A percentile compares a stretch with the other conserved stretches of the same genome.
Evolutionary conservation across 1,140 invertebrate species (phyloP).

Genomic region (Glossosoma conforme): DNA sequence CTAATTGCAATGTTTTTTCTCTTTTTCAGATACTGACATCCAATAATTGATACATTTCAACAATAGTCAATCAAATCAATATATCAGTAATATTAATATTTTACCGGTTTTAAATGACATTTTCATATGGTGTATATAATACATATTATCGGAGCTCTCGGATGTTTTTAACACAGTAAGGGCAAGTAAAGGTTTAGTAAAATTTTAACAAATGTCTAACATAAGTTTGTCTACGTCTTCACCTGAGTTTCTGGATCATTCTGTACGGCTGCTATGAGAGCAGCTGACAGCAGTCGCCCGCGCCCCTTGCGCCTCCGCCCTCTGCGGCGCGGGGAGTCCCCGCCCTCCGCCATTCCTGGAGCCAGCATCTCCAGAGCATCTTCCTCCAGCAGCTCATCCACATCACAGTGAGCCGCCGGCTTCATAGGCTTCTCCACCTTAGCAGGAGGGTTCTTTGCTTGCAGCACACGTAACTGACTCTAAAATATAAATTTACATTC

Average conservation of each 20-base stretch:
- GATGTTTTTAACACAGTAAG: too few species aligned
- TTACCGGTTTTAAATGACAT: too few species aligned
- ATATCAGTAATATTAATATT: too few species aligned
- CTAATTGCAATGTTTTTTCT: too few species aligned
- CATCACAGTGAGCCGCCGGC: conserved; percentile 30
- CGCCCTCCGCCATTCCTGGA: conserved; percentile 14
- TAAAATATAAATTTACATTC: conserved; percentile 21
- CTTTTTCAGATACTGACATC: too few species aligned
- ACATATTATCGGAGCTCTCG: too few species aligned
- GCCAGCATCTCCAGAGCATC: conserved; percentile 31
- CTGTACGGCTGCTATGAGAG: conserved; percentile 45
- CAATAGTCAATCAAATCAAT: too few species aligned
- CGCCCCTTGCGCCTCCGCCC: conserved; percentile 44
- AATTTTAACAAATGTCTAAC: too few species aligned
- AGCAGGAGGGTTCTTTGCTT: conserved; percentile 25
- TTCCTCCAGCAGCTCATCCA: conserved; percentile 25
- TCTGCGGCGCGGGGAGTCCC: conserved; percentile 40
- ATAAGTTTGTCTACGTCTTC: too few species aligned
- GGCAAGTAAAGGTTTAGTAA: too few species aligned
- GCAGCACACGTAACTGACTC: conserved; percentile 46
- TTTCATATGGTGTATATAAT: too few species aligned
- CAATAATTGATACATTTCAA: too few species aligned
- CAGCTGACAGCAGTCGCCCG: conserved; percentile 46
- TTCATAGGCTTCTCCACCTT: conserved; percentile 27
- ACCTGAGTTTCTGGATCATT: conserved; percentile 57